Percentiles rank a stretch among this genome's conserved stretches.
Evolutionary conservation across 2,797 vertebrate species (phyloP).

Genomic region (Scolopax rusticola): DNA sequence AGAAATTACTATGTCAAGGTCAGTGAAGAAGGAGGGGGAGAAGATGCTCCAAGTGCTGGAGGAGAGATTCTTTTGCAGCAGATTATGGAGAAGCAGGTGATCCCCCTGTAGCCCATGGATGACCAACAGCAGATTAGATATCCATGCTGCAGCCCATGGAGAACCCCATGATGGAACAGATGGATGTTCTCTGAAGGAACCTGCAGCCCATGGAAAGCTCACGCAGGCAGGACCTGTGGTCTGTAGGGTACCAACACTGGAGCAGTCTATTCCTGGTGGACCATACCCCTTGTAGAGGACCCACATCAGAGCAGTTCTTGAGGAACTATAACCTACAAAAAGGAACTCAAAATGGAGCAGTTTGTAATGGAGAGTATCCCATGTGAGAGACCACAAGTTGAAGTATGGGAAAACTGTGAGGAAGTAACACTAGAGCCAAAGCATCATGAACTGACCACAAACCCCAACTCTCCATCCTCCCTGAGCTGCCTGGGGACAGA

Average conservation of each 20-base stretch:
- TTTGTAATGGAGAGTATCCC: background rate
- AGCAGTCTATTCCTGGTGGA: background rate
- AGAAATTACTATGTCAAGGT: background rate
- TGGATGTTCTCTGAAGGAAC: background rate
- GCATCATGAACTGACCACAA: background rate
- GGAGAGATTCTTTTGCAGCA: background rate
- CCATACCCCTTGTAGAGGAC: fast-evolving
- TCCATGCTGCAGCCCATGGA: background rate
- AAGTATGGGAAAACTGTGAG: background rate
- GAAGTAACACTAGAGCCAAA: fast-evolving
- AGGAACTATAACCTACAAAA: background rate
- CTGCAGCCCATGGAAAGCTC: background rate
- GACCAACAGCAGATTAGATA: background rate
- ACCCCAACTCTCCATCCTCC: fast-evolving
- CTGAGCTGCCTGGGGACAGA: background rate
- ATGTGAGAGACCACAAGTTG: background rate
- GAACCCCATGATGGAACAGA: fast-evolving
- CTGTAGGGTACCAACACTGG: fast-evolving
- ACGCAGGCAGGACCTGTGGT: background rate
- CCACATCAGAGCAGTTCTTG: background rate
- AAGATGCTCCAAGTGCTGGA: fast-evolving
- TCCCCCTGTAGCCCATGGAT: background rate
- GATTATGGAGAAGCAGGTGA: background rate
- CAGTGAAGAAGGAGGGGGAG: background rate
- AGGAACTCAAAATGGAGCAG: background rate